Base-by-base conservation (phyloP, 2,113 vertebrate species). In the Oplegnathus fasciatus region DNA sequence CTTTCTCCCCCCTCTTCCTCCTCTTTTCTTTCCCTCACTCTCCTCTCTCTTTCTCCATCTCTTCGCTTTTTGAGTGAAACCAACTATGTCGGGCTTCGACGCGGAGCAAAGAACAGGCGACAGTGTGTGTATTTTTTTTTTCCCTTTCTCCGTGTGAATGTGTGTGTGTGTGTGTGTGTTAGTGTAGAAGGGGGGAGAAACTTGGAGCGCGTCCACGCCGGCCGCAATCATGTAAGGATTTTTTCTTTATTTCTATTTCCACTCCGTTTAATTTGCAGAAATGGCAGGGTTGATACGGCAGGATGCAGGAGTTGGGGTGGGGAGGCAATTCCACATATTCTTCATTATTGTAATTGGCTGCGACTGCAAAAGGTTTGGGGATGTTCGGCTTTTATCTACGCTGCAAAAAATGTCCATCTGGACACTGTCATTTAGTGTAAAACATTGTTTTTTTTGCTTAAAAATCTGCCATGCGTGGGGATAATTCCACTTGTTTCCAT, bases 11-110 rank as follows among this genome's bases (percentile, higher is more conserved):
- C 34, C 24, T 46, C 37, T 24, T 9, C 24, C 14, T 28, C 54
- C 44, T 71, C 58, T 61, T 78, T 78, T 37, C 68, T 70, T 73
- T 37, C 70, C 65, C 84, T 80, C 81, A 54, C 81, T 77, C 84
- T 76, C 82, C 72, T 83, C 78, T 83, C 83, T 87, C 88, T 89
- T 88, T 84, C 88, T 88, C 86, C 82, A 81, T 86, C 89, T 89
- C 90, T 73, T 96, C 90, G 90, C 96, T 93, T 93, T 93, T 90
- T 88, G 96, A 96, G 96, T 96, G 97, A 97, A 97, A 97, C 95
- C 96, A 97, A 97, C 96, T 97, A 96, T 97, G 96, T 97, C 96
- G 97, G 95, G 97, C 96, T 97, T 96, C 96, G 96, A 96, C 96
- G 96, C 96, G 96, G 96, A 95, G 96, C 78, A 95, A 96, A 95